Evolutionary conservation across 2,797 vertebrate genomes (phyloP), one percentile per base, ranked within the genome.

Genomic region (Perodicticus potto): DNA sequence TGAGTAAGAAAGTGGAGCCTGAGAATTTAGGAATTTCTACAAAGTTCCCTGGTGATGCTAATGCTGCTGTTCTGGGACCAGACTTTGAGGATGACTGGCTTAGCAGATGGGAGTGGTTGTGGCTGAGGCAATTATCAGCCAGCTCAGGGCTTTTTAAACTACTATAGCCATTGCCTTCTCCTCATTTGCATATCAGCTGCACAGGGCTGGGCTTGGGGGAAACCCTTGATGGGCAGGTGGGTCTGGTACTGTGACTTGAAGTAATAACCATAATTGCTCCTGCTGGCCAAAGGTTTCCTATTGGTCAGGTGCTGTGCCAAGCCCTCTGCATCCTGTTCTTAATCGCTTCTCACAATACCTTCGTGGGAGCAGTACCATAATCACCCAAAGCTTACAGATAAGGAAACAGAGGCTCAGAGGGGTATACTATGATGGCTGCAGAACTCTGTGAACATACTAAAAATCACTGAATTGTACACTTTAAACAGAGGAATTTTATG

Each of bases 141-240:
- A 86, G 5, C 23, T 45, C 78, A n/a, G 80, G 20, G 37, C 59
- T 95, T 94, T 87, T 77, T 45, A 72, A 95, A 88, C 45, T 84
- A 85, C 49, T 45, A 13, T 2, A 77, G 23, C 20, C 22, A 53
- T 12, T 61, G n/a, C 55, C 32, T 67, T 73, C 59, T 73, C 43
- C 7, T 5, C 3, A 11, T 34, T 37, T 14, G 65, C 32, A 32
- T 37, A 61, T 17, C 27, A 57, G 57, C 78, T 92, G 37, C 49
- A 37, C 65, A 25, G 45, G 19, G 10, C 63, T 90, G 34, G 43
- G 20, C 34, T 7, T 20, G 22, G 2, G 85, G 85, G 19, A 65
- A 86, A 89, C 43, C 27, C 11, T 55, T 77, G 20, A 45, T 74
- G 43, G 34, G 61, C 17, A 92, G 20, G 37, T 6, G 40, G 81